Evolutionary conservation across 2,113 vertebrate species (phyloP).

Genomic region (Marmota flaviventris): DNA sequence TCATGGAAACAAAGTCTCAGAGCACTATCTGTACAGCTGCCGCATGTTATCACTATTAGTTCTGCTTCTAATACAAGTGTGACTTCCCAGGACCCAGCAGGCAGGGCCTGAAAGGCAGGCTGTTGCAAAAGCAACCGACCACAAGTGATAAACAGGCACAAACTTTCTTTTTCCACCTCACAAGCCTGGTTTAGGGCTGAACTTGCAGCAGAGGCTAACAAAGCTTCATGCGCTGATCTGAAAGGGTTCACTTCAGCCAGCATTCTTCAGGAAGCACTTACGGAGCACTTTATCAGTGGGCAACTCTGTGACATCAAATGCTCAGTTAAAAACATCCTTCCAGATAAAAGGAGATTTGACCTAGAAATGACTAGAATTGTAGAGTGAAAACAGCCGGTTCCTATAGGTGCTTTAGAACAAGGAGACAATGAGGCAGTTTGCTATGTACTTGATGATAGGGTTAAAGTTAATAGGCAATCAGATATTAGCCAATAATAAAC

Average conservation of each 20-base stretch:
- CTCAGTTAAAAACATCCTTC: neutral
- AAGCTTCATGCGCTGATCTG: neutral
- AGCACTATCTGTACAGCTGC: neutral
- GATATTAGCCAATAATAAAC: neutral
- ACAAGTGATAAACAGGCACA: neutral
- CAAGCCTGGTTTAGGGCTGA: neutral
- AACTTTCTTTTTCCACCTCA: neutral
- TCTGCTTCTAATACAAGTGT: neutral
- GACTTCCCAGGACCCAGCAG: neutral
- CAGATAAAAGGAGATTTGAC: neutral
- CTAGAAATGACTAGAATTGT: neutral
- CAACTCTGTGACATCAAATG: neutral
- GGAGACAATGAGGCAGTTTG: neutral
- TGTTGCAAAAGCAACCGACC: neutral
- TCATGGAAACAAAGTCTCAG: constrained; percentile 28
- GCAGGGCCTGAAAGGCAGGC: neutral
- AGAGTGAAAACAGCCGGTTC: neutral
- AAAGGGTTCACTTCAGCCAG: neutral
- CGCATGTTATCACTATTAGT: neutral
- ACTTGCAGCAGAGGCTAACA: neutral
- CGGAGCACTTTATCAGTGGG: neutral
- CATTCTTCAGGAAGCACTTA: neutral
- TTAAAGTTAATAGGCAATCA: neutral
- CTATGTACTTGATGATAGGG: neutral
- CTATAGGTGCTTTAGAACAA: neutral